Conservation (phyloP, 2,888 invertebrate genomes). For the Abrostola tripartita region DNA sequence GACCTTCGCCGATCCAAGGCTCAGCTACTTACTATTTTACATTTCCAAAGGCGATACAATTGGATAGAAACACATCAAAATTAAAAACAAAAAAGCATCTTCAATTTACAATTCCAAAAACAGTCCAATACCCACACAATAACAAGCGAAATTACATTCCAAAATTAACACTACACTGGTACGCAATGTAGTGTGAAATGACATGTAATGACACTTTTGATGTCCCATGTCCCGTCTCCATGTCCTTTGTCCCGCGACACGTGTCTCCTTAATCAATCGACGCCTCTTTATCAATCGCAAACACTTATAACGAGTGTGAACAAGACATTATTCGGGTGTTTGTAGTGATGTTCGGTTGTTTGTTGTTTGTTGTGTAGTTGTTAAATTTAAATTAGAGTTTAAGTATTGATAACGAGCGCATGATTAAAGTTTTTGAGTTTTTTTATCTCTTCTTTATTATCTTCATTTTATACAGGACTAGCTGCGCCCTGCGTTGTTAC, state of each 20-base stretch:
- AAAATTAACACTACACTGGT: conserved; percentile 55
- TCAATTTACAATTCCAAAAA: too few relatives aligned
- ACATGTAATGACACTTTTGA: conserved; percentile 56
- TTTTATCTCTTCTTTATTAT: too few relatives aligned
- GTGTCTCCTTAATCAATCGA: conserved; percentile 61
- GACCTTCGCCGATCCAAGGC: too few relatives aligned
- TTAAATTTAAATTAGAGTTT: not conserved
- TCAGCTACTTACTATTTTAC: too few relatives aligned
- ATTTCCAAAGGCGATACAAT: too few relatives aligned
- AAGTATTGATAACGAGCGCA: not conserved
- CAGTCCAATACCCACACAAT: conserved; percentile 9
- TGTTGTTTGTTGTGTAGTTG: conserved; percentile 2
- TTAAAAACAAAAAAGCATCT: too few relatives aligned
- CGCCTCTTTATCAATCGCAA: conserved; percentile 66
- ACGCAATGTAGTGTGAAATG: conserved; percentile 50
- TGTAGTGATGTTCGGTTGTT: conserved; percentile 23
- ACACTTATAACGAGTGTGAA: conserved; percentile 53
- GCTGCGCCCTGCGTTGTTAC: too few relatives aligned
- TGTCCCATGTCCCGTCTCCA: conserved; percentile 40
- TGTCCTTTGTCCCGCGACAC: conserved; percentile 55
- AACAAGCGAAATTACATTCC: conserved; percentile 53
- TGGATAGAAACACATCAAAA: too few relatives aligned
- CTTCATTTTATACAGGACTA: too few relatives aligned
- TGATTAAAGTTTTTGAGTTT: not conserved
- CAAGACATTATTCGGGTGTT: conserved; percentile 39